Conservation (phyloP, 35 echinoderm and acorn worm genomes). For the Ptychodera flava region DNA sequence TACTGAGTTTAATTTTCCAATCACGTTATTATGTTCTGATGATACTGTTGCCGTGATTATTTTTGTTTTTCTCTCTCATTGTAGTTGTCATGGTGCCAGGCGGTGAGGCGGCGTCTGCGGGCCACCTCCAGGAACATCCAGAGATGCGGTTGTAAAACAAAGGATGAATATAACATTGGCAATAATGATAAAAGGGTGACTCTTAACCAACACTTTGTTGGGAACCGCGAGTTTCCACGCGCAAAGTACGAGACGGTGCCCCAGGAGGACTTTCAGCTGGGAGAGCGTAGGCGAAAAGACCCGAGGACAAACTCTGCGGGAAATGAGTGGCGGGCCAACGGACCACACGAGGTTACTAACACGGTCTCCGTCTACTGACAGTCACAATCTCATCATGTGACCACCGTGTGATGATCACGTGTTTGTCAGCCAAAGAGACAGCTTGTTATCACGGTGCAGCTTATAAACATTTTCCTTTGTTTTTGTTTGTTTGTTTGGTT, state of each 20-base stretch:
- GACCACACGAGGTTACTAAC: background rate
- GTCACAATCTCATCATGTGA: background rate
- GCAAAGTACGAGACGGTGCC: background rate
- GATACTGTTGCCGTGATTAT: too few species aligned
- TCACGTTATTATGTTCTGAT: too few species aligned
- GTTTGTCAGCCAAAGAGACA: background rate
- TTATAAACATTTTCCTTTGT: too few species aligned
- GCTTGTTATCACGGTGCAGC: background rate
- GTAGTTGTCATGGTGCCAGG: background rate
- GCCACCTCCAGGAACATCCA: background rate
- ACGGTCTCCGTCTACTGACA: background rate
- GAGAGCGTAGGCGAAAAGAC: too few species aligned
- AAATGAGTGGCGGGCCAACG: too few species aligned
- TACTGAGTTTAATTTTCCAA: too few species aligned
- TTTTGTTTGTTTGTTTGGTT: too few species aligned
- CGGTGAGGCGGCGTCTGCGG: background rate
- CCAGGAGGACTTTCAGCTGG: too few species aligned
- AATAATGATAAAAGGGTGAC: background rate
- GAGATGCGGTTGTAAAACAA: background rate
- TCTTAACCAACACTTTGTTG: background rate
- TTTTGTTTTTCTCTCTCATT: too few species aligned
- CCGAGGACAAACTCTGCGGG: too few species aligned
- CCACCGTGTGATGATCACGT: background rate
- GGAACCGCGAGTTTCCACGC: background rate
- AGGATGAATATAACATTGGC: background rate